phyloP scores from a whole-genome alignment of 1,140 invertebrate species.

The Pristionchus pacificus region DNA sequence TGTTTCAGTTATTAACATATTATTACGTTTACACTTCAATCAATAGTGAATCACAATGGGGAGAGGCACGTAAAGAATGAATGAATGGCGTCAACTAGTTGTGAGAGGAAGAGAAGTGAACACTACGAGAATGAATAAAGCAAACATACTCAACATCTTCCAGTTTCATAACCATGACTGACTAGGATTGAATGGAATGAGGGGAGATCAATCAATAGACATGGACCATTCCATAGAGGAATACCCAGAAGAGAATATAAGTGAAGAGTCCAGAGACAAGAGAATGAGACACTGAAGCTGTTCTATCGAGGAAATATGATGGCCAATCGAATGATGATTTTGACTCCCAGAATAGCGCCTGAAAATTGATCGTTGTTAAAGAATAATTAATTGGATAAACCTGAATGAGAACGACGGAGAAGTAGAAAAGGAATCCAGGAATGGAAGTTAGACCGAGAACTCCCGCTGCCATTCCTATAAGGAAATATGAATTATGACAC shows the following conservation, averaged over 20 bases:
- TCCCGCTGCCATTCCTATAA: slow-evolving; percentile 25
- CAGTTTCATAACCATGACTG: too few relatives aligned
- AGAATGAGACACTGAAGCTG: slow-evolving; percentile 38
- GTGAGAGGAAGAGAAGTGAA: too few relatives aligned
- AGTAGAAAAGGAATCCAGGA: slow-evolving; percentile 40
- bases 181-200: too few relatives aligned
- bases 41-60: too few relatives aligned
- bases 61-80: too few relatives aligned
- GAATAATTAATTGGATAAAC: slow-evolving; percentile 8
- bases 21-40: too few relatives aligned
- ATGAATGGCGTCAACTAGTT: too few relatives aligned
- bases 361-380: not conserved
- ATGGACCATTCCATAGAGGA: slow-evolving; percentile 60
- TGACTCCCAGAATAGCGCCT: slow-evolving; percentile 36
- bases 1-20: too few relatives aligned
- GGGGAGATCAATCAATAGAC: slow-evolving; percentile 51
- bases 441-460: slow-evolving; percentile 37
- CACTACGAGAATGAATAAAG: too few relatives aligned
- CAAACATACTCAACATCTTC: too few relatives aligned
- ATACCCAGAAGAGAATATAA: slow-evolving; percentile 60
- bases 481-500: not conserved
- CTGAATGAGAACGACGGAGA: slow-evolving; percentile 33
- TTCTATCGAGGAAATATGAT: slow-evolving; percentile 29
- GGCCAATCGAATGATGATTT: slow-evolving; percentile 36
- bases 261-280: slow-evolving; percentile 58